Conservation (phyloP, 1,140 invertebrate genomes). For the Spodoptera litura region DNA sequence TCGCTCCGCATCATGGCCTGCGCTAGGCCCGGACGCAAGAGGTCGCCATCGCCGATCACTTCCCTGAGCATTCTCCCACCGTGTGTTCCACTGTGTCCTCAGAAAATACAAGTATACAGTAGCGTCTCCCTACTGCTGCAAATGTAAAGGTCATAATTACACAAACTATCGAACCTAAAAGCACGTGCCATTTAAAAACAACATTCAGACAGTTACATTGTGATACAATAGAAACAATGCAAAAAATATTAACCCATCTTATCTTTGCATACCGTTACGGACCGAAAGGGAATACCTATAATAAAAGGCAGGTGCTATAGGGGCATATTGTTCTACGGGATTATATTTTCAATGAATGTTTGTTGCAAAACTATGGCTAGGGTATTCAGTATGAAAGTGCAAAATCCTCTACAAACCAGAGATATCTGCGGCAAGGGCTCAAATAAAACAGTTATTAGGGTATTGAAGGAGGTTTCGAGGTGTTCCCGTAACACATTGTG, state of each 20-base stretch:
- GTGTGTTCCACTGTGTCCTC: too few species aligned
- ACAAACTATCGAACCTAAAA: not conserved
- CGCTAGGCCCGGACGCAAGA: too few species aligned
- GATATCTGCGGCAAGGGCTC: slow-evolving; percentile 11
- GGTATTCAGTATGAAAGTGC: not conserved
- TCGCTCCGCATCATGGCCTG: too few species aligned
- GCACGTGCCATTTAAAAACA: slow-evolving; percentile 2
- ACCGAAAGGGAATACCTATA: slow-evolving; percentile 25
- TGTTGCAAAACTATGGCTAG: not conserved
- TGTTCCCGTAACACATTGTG: slow-evolving; percentile 62
- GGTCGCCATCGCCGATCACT: too few species aligned
- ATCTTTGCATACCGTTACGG: slow-evolving; percentile 53
- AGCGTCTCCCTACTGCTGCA: too few species aligned
- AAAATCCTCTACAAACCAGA: not conserved
- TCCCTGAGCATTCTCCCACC: too few species aligned
- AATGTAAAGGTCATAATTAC: not conserved
- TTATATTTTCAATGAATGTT: slow-evolving; percentile 46
- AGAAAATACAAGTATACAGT: too few species aligned
- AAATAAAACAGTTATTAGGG: slow-evolving; percentile 44
- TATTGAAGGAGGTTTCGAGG: slow-evolving; percentile 51
- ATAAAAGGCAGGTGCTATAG: slow-evolving; percentile 54
- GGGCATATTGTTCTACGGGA: slow-evolving; percentile 49
- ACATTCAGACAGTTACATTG: not conserved
- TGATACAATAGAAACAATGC: slow-evolving; percentile 10
- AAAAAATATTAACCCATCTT: not conserved